Evolutionary conservation across 2,113 vertebrate genomes (phyloP).

Genomic region (Dunckerocampus dactyliophorus): DNA sequence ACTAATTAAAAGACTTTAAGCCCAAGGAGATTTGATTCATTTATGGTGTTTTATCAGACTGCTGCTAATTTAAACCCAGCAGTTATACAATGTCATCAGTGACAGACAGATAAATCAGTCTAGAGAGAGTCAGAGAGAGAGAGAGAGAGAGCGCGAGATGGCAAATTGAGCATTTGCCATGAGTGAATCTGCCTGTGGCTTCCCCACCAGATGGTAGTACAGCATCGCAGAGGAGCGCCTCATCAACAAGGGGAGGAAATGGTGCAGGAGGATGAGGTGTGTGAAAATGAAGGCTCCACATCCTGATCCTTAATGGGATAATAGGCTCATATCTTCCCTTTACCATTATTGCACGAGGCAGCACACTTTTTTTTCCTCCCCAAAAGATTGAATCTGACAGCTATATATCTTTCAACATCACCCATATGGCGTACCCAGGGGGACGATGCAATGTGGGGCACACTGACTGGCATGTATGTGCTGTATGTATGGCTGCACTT

Average conservation of each 20-base stretch:
- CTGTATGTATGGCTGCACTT: slow-evolving; percentile 38
- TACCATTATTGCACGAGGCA: slow-evolving; percentile 48
- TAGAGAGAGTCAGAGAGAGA: slow-evolving; percentile 10
- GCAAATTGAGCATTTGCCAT: slow-evolving; percentile 10
- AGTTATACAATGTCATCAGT: slow-evolving; percentile 63
- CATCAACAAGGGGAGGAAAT: slow-evolving; percentile 34
- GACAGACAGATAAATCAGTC: slow-evolving; percentile 60
- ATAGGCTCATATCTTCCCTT: slow-evolving; percentile 56
- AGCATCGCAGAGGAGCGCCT: slow-evolving; percentile 42
- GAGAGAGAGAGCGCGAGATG: neutral
- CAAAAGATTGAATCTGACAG: slow-evolving; percentile 43
- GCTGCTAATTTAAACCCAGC: slow-evolving; percentile 55
- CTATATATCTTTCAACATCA: slow-evolving; percentile 54
- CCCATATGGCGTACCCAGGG: slow-evolving; percentile 52
- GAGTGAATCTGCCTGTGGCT: slow-evolving; percentile 16
- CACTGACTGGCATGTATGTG: slow-evolving; percentile 34
- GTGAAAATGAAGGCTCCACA: slow-evolving; percentile 54
- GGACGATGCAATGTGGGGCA: slow-evolving; percentile 56
- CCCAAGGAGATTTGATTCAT: slow-evolving; percentile 48
- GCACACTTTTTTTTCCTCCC: slow-evolving; percentile 25
- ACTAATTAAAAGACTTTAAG: slow-evolving; percentile 38
- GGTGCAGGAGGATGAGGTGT: slow-evolving; percentile 55
- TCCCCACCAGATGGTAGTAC: slow-evolving; percentile 70
- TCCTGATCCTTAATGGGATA: slow-evolving; percentile 55
- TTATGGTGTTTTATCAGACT: slow-evolving; percentile 56